Base-by-base conservation (phyloP, 2,113 vertebrate genomes). In the Cacatua alba region DNA sequence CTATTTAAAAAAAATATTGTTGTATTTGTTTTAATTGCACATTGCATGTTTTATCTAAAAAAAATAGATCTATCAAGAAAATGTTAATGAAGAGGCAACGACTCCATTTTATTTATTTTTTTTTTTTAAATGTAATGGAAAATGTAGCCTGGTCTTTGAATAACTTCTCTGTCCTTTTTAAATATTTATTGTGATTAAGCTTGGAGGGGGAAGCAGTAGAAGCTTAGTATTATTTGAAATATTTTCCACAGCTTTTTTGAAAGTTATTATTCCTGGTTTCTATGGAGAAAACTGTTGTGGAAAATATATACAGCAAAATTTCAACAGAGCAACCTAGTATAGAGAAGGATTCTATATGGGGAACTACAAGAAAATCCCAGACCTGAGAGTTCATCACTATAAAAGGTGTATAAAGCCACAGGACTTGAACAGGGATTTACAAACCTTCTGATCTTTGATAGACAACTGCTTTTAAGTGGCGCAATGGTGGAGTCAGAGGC, bases 211-310 rank as follows among this genome's bases (percentile, higher is more conserved):
- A 53, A 81, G 88, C 51, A 68, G 41, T 28, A 88, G 79, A 88
- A 90, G 85, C 72, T 74, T 21, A 60, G 44, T 44, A 68, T 90
- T 83, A 93, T 88, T 88, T 84, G 29, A 93, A 96, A 96, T 94
- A 96, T 88, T 96, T 96, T 95, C 94, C 95, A 92, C 24, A 64
- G 60, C 29, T 94, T 92, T 90, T 81, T 41, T 4, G 2, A 9
- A 93, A 64, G 76, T 82, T 82, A 64, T 83, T 84, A 82, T 80
- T 85, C 86, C 60, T 93, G 65, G 95, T 96, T 97, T 96, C 95
- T 92, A 95, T 96, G 95, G 95, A 69, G 94, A 95, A 91, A 93
- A 90, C 19, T 95, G 94, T 96, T 96, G 65, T 96, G 96, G 95
- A 96, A 96, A 96, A 96, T 82, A 93, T 82, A 96, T 96, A 90